phyloP scores from a whole-genome alignment of 1,140 invertebrate species.

The Drosophila biarmipes region DNA sequence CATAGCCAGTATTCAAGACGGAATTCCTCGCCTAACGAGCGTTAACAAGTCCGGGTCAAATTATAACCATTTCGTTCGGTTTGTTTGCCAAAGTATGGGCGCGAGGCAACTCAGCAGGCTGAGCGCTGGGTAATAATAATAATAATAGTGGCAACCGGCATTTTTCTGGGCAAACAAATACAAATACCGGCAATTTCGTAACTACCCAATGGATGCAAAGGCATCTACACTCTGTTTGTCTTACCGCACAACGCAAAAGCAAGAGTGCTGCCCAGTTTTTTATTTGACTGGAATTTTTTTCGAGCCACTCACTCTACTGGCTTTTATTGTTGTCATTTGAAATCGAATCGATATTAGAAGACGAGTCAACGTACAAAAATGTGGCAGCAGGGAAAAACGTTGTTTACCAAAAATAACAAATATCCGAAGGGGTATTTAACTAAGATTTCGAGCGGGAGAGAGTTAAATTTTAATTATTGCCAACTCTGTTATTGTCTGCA shows the following conservation, averaged over 20 bases:
- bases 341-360: slow-evolving; percentile 49
- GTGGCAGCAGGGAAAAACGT: slow-evolving; percentile 29
- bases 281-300: slow-evolving; percentile 22
- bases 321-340: slow-evolving; percentile 43
- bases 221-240: slow-evolving; percentile 13
- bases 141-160: slow-evolving; percentile 41
- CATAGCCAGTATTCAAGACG: slow-evolving; percentile 5
- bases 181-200: slow-evolving; percentile 45
- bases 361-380: slow-evolving; percentile 62
- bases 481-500: slow-evolving; percentile 19
- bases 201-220: slow-evolving; percentile 21
- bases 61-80: slow-evolving; percentile 32
- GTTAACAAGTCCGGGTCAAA: slow-evolving; percentile 56
- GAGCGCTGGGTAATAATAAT: slow-evolving; percentile 5
- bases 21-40: slow-evolving; percentile 18
- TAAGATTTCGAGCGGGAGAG: slow-evolving; percentile 9
- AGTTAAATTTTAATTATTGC: slow-evolving; percentile 20
- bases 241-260: slow-evolving; percentile 35
- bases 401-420: slow-evolving; percentile 21
- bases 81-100: slow-evolving; percentile 20
- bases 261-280: slow-evolving; percentile 53
- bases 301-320: slow-evolving; percentile 1
- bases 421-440: slow-evolving; percentile 11
- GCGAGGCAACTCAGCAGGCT: slow-evolving; percentile 18
- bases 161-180: slow-evolving; percentile 48